Base-by-base conservation (phyloP, 2,888 invertebrate species). In the Andrena fulva region DNA sequence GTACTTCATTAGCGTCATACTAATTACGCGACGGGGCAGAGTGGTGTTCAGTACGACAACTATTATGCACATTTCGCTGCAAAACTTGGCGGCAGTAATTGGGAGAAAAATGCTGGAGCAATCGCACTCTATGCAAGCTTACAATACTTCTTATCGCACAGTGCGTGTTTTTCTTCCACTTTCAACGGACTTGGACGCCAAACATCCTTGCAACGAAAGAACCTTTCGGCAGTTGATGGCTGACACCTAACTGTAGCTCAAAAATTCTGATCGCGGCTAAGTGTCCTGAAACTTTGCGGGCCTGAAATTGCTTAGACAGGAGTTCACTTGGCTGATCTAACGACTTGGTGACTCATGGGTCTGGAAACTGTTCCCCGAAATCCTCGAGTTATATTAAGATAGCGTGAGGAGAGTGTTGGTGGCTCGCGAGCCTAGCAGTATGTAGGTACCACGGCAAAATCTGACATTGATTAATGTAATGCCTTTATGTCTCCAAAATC, bases 1-100 rank as follows among this genome's bases (percentile, higher is more conserved):
- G 68, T 68, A 67, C 75, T 77, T 84, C 74, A 78, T 80, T 80
- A 84, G 67, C 56, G 12, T 10, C 8, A 10, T 7, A 31, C 56
- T 24, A 68, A 68, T 68, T 68, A 52, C 31, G 20, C 33, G 33
- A 31, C 35, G 6, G 16, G 62, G 10, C 33, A 62, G 33, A 62
- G 62, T 35, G 62, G 20, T 10, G 33, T 27, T 35, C 12, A 35
- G 33, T 33, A 3, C 33, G 35, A 33, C 33, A 35, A 62, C 35
- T 20, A 12, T 62, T 20, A 35, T 29, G 3, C 33, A 20, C 35
- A 33, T 33, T 24, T 24, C 27, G 56, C 24, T 24, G 24, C 10
- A 10, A 24, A 24, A 4, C 24, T 20, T 8, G 56, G 10, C 10
- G 24, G 27, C 56, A 16, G 12, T 56, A 24, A 24, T 27, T 56